Conservation (phyloP, 2,113 vertebrate genomes). For the Sturnira hondurensis region DNA sequence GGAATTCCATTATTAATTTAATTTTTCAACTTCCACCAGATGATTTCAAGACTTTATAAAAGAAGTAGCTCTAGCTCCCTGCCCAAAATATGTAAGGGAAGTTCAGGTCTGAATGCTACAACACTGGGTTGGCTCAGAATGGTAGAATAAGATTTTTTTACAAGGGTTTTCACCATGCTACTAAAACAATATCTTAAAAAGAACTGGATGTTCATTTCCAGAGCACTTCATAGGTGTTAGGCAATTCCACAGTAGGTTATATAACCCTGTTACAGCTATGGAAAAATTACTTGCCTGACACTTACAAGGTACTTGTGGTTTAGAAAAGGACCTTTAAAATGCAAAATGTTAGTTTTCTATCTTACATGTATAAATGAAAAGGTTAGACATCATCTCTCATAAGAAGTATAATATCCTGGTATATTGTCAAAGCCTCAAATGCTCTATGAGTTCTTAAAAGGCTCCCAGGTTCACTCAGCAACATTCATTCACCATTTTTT, state of each 20-base stretch:
- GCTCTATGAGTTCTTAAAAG: neutral
- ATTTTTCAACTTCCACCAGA: neutral
- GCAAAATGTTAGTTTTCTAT: conserved; percentile 17
- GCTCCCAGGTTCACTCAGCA: neutral
- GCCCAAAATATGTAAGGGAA: neutral
- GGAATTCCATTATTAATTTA: neutral
- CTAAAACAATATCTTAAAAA: neutral
- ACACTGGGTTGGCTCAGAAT: neutral
- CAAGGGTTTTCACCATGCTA: neutral
- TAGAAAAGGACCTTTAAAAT: conserved; percentile 29
- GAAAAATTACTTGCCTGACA: conserved; percentile 6
- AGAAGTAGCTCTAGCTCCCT: neutral
- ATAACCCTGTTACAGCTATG: neutral
- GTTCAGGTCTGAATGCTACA: neutral
- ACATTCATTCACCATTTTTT: neutral
- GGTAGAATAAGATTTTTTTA: conserved; percentile 5
- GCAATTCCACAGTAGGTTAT: neutral
- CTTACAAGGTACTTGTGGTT: neutral
- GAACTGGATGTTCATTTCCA: neutral
- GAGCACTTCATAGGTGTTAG: neutral
- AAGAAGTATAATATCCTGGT: neutral
- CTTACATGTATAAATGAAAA: conserved; percentile 8
- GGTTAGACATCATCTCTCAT: neutral
- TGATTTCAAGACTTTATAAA: conserved; percentile 1
- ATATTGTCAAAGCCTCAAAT: neutral